Conservation (phyloP, 2,797 vertebrate species). For the Notolepis coatsorum region DNA sequence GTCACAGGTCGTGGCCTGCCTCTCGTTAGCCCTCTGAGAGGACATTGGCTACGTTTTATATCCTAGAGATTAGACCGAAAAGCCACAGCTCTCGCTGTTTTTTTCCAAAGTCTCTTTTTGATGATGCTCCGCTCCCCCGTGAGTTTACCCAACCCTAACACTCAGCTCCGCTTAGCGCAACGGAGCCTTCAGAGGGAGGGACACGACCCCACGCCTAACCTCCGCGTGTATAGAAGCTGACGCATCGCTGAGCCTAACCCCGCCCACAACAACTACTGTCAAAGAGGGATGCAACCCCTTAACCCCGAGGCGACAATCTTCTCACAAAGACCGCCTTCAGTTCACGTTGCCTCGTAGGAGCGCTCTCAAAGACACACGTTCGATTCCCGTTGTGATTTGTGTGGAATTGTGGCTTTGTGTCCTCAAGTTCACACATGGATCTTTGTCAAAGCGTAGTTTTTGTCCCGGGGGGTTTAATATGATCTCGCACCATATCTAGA, state of each 20-base stretch:
- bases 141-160: constrained; percentile 80
- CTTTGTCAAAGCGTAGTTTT: not conserved
- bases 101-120: constrained; percentile 64
- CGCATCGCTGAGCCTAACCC: constrained; percentile 10
- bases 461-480: not conserved
- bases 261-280: constrained; percentile 1
- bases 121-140: constrained; percentile 44
- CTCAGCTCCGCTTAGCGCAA: constrained; percentile 64
- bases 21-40: constrained; percentile 73
- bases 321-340: constrained; percentile 7
- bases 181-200: constrained; percentile 27
- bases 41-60: constrained; percentile 63
- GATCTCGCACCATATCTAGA: no score
- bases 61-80: constrained; percentile 57
- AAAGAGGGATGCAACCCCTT: not conserved
- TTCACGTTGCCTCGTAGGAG: no score
- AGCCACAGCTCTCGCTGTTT: constrained; percentile 45
- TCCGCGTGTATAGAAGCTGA: constrained; percentile 24
- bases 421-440: no score
- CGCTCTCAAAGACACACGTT: not conserved
- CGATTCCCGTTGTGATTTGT: not conserved
- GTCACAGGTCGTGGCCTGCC: constrained; percentile 65
- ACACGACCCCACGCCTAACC: constrained; percentile 46
- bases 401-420: not conserved
- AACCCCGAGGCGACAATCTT: constrained; percentile 13